Evolutionary conservation across 2,888 invertebrate genomes (phyloP), one percentile per base, ranked within the genome.

Genomic region (Tachina fera): DNA sequence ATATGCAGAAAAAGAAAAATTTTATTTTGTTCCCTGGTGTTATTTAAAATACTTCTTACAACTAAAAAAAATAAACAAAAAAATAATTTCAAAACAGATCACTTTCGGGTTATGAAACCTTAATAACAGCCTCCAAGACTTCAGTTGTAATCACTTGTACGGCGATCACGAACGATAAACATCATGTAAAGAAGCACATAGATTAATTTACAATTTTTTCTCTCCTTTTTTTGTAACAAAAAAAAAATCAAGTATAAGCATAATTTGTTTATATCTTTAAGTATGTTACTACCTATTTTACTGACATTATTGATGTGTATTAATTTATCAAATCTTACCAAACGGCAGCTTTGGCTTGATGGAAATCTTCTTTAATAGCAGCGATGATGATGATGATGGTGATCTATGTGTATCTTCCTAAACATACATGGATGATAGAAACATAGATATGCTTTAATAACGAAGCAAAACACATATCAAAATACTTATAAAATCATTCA

Each of bases 401-500:
- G 76, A 76, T 67, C 56, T 39, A 70, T 60, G 22, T 3, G 31
- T 70, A 10, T 43, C 31, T 43, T 19, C 31, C 31, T n/a, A 22
- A 14, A 22, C n/a, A 75, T 51, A 10, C 11, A 41, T 51, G 19
- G 65, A 70, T 80, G 60, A 75, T 68, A 68, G 31, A n/a, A n/a
- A n/a, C n/a, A 31, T 31, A 31, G 51, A 80, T 84, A 51, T 51
- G 39, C 31, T 67, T 70, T 65, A 67, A 68, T 49, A 31, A 58
- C 58, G 53, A 31, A 83, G 80, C 58, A 13, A n/a, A 70, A 19
- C 16, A 74, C 86, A 82, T 83, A 87, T 90, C 90, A 88, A 88
- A 91, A 89, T 91, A 90, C 90, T 91, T 91, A 91, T 90, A 90
- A 91, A 86, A 87, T 88, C 89, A 91, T 91, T 90, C 89, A 89